Conservation (phyloP, 2,797 vertebrate species). For the Halcyon badia region DNA sequence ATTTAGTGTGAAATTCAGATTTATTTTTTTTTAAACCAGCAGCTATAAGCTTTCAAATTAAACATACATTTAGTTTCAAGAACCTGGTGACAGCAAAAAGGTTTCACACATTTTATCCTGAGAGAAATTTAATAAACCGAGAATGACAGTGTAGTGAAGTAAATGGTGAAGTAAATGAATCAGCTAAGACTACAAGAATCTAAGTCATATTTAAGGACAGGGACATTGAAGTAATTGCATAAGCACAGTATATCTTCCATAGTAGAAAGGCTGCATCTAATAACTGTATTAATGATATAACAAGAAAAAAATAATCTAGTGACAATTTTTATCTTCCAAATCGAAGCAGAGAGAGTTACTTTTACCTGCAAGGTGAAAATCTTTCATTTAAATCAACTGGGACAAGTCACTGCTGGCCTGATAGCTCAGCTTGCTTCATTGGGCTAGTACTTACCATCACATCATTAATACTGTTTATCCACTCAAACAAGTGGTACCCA, state of each 20-base stretch:
- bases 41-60: not conserved
- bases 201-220: not conserved
- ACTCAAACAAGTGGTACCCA: not conserved
- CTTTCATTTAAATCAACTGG: not conserved
- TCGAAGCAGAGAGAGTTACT: not conserved
- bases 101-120: not conserved
- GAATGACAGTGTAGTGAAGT: not conserved
- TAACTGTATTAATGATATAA: not conserved
- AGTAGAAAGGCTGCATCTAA: not conserved
- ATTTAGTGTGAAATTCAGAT: not conserved
- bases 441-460: accelerated
- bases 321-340: not conserved
- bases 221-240: not conserved
- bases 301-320: not conserved
- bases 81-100: not conserved
- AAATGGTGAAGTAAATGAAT: not conserved
- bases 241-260: not conserved
- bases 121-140: not conserved
- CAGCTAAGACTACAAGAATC: not conserved
- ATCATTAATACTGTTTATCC: not conserved
- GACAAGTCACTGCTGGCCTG: not conserved
- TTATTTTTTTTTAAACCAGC: not conserved
- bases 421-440: not conserved
- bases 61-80: not conserved
- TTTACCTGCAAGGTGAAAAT: not conserved